Percentiles rank a stretch among this genome's conserved stretches.
Conservation (phyloP, 2,888 invertebrate genomes). For the Lycia hirtaria region DNA sequence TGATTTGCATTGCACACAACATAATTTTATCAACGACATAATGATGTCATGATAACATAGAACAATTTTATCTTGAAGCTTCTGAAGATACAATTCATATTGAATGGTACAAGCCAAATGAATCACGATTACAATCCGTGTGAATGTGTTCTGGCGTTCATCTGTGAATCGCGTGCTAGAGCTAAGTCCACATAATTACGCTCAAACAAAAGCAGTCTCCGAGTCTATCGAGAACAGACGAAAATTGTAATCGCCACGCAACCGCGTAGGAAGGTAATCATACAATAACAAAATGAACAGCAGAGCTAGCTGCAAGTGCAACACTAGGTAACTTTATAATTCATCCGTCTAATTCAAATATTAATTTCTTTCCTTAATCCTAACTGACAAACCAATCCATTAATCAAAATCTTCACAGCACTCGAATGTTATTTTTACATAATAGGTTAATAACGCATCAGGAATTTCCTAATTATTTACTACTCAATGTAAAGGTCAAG, state of each 20-base stretch:
- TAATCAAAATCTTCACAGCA: slow-evolving; percentile 33
- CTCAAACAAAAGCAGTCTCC: slow-evolving; percentile 26
- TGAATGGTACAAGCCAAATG: neutral
- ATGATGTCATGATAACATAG: no score
- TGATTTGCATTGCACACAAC: no score
- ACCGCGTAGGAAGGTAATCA: slow-evolving; percentile 72
- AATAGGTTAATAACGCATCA: slow-evolving; percentile 42
- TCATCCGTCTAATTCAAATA: slow-evolving; percentile 7
- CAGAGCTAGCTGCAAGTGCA: slow-evolving; percentile 43
- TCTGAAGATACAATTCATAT: neutral
- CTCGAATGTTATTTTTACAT: slow-evolving; percentile 33
- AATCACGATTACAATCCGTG: slow-evolving; percentile 17
- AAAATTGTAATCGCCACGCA: slow-evolving; percentile 77
- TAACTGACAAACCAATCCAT: slow-evolving; percentile 24
- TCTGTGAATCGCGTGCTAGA: slow-evolving; percentile 34
- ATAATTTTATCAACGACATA: no score
- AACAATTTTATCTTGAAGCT: no score
- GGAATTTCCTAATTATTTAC: slow-evolving; percentile 50
- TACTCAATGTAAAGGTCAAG: slow-evolving; percentile 63
- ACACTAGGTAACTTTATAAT: slow-evolving; percentile 21
- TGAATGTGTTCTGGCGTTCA: slow-evolving; percentile 26
- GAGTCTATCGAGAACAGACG: slow-evolving; percentile 61
- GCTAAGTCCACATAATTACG: slow-evolving; percentile 32
- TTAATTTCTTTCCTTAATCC: slow-evolving; percentile 40
- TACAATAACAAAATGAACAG: slow-evolving; percentile 62